A percentile compares a stretch with the other conserved stretches of the same genome.
Evolutionary conservation across 2,113 vertebrate species (phyloP).

Genomic region (Odocoileus virginianus): DNA sequence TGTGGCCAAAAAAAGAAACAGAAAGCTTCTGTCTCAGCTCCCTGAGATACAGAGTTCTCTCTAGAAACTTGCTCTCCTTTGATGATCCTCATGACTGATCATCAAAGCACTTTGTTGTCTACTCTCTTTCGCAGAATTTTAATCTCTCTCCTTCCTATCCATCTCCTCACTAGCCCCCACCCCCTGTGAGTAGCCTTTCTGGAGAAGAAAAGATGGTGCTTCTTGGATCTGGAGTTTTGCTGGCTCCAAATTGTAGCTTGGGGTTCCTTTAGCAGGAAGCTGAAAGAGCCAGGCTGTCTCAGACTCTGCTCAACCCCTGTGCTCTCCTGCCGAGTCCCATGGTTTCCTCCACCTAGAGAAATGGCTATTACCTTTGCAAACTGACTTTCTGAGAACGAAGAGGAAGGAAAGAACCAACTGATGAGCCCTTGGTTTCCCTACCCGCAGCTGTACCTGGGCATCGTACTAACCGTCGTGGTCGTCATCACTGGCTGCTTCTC

Average conservation of each 20-base stretch:
- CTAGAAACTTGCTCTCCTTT: neutral
- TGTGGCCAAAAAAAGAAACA: neutral
- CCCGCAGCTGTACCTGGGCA: constrained; percentile 71
- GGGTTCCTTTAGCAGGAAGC: neutral
- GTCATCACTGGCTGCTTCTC: constrained; percentile 77
- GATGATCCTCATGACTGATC: neutral
- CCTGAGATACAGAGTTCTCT: neutral
- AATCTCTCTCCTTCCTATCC: neutral
- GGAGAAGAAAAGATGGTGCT: neutral
- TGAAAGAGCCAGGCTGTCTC: neutral
- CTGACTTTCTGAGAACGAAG: neutral
- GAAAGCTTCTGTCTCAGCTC: neutral
- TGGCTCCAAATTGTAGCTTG: neutral
- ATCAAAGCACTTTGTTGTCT: neutral
- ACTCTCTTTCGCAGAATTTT: neutral
- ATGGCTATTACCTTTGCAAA: neutral
- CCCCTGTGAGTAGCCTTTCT: neutral
- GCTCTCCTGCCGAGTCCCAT: neutral
- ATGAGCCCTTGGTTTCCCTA: neutral
- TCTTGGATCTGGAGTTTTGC: neutral
- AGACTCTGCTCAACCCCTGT: neutral
- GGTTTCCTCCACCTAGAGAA: neutral
- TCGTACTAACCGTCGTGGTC: constrained; percentile 53
- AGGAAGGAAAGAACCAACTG: neutral
- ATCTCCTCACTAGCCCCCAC: neutral